Evolutionary conservation across 2,113 vertebrate genomes (phyloP).

Genomic region (Ceyx margarethae): DNA sequence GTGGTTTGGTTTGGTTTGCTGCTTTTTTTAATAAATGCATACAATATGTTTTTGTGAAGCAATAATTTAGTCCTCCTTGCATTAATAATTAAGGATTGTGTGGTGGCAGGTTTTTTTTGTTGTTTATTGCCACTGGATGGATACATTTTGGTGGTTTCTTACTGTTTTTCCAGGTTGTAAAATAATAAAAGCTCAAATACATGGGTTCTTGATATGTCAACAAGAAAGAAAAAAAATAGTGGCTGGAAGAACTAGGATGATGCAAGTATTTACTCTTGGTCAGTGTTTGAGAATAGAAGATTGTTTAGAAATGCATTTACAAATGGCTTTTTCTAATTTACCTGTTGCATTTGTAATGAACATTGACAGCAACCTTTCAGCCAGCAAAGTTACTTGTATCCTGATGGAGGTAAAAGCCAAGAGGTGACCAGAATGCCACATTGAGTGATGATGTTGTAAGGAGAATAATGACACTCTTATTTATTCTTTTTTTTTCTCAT

Average conservation of each 20-base stretch:
- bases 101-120: not conserved
- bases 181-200: not conserved
- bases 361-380: not conserved
- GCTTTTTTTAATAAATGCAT: not conserved
- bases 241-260: not conserved
- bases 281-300: not conserved
- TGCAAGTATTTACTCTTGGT: not conserved
- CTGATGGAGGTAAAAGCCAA: not conserved
- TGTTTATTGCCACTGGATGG: not conserved
- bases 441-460: not conserved
- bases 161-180: not conserved
- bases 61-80: not conserved
- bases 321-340: not conserved
- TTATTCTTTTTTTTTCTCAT: not conserved
- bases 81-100: not conserved
- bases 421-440: not conserved
- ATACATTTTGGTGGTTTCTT: not conserved
- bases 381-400: not conserved
- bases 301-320: not conserved
- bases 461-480: not conserved
- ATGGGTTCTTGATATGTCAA: not conserved
- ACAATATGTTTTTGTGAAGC: not conserved
- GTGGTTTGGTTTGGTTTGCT: not conserved
- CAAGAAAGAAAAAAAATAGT: not conserved
- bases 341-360: not conserved